A percentile compares a stretch with the other conserved stretches of the same genome.
Conservation (phyloP, 2,113 vertebrate species). For the Brachyistius frenatus region DNA sequence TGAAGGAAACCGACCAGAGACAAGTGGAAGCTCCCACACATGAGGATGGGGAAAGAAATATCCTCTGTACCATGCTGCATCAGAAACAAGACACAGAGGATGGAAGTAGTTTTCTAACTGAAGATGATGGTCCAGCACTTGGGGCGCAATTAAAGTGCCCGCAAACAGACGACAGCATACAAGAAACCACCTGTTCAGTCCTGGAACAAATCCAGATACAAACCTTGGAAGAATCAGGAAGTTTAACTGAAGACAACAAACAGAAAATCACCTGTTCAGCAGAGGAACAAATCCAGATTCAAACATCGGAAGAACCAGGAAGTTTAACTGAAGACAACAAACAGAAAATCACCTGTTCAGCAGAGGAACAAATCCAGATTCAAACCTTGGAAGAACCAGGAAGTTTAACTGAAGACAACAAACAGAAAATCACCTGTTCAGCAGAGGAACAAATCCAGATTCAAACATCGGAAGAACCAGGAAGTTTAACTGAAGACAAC, state of each 20-base stretch:
- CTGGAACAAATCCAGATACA: not conserved
- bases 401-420: constrained; percentile 1
- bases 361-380: not conserved
- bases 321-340: constrained; percentile 1
- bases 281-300: not conserved
- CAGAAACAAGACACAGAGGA: constrained; percentile 4
- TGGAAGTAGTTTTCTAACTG: not conserved
- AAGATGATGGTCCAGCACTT: not conserved
- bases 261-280: not conserved
- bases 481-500: not conserved
- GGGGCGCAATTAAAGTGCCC: not conserved
- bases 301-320: not conserved
- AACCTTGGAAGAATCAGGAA: not conserved
- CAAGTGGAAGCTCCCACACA: constrained; percentile 8
- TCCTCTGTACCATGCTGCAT: not conserved
- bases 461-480: not conserved
- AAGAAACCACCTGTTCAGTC: not conserved
- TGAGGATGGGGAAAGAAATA: not conserved
- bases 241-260: constrained; percentile 9
- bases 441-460: not conserved
- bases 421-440: not conserved
- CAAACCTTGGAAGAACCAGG: not conserved
- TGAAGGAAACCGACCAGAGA: not conserved
- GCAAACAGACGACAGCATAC: constrained; percentile 15
- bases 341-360: not conserved